Percentiles rank a stretch among this genome's conserved stretches.
Evolutionary conservation across 2,797 vertebrate genomes (phyloP).

Genomic region (Tokudaia muenninki): DNA sequence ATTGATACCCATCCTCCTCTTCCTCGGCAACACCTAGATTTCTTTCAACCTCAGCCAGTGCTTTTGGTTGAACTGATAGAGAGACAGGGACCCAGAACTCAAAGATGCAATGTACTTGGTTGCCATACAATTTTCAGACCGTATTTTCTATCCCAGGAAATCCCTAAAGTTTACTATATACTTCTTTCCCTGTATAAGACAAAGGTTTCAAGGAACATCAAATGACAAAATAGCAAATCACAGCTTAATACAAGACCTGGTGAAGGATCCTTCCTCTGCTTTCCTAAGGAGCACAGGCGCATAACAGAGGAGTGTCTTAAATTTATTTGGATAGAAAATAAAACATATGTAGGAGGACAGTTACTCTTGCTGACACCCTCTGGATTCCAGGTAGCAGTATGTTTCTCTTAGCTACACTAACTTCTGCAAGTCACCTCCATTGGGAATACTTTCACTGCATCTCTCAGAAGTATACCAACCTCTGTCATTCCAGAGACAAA

Average conservation of each 20-base stretch:
- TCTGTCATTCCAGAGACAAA: not conserved
- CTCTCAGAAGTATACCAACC: not conserved
- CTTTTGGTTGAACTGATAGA: not conserved
- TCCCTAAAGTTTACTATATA: not conserved
- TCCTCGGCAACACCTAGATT: not conserved
- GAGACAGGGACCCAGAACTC: not conserved
- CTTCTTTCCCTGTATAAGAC: not conserved
- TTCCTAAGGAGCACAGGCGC: not conserved
- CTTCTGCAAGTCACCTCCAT: no score
- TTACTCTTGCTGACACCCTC: not conserved
- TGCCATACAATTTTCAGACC: not conserved
- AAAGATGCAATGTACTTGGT: not conserved
- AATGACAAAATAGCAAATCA: not conserved
- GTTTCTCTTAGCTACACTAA: not conserved
- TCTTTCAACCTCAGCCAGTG: not conserved
- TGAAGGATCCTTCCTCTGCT: conserved; percentile 19
- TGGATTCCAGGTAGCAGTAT: not conserved
- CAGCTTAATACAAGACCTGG: not conserved
- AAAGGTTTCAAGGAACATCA: not conserved
- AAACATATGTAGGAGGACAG: not conserved
- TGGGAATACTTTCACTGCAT: not conserved
- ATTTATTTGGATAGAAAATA: not conserved
- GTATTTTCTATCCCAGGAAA: not conserved
- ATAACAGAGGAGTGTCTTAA: not conserved
- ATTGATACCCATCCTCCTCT: not conserved